Evolutionary conservation across 2,888 invertebrate genomes (phyloP).

Genomic region (Nephrocerus scutellatus): DNA sequence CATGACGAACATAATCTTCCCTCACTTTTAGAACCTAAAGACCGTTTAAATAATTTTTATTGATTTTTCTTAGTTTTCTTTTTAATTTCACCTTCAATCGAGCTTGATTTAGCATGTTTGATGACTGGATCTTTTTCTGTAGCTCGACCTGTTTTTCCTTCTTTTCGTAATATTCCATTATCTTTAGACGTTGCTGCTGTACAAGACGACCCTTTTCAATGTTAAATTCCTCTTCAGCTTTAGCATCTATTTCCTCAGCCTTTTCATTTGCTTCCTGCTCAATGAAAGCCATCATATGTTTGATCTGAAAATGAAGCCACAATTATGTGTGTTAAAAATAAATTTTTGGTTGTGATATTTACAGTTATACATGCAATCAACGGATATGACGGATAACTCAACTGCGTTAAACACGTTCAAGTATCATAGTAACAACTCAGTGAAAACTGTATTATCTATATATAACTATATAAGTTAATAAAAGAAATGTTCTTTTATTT

Average conservation of each 20-base stretch:
- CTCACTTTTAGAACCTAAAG: slow-evolving; percentile 78
- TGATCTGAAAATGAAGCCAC: slow-evolving; percentile 82
- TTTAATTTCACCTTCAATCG: slow-evolving; percentile 80
- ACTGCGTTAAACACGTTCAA: too few species aligned
- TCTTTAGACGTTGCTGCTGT: slow-evolving; percentile 96
- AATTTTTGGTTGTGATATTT: too few species aligned
- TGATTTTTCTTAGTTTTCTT: too few species aligned
- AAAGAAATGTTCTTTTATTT: too few species aligned
- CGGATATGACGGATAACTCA: too few species aligned
- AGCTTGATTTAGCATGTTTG: slow-evolving; percentile 98
- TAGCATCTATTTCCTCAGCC: slow-evolving; percentile 99
- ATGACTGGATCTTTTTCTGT: slow-evolving; percentile 98
- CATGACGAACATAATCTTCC: slow-evolving; percentile 87
- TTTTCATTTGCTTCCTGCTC: slow-evolving; percentile 99
- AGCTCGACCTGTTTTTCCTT: slow-evolving; percentile 99
- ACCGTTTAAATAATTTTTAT: too few species aligned
- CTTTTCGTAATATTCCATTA: slow-evolving; percentile 98
- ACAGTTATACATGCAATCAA: too few species aligned
- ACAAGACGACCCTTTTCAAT: slow-evolving; percentile 98
- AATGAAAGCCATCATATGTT: slow-evolving; percentile 99
- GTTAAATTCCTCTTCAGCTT: slow-evolving; percentile 99
- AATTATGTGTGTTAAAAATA: too few species aligned
- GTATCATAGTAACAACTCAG: too few species aligned
- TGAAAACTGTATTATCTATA: too few species aligned
- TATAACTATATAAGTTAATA: too few species aligned